These are phyloP conservation scores for Blomia tropicalis DNA, from an alignment of 2,888 invertebrate species.

Conservation along the genomic window DNA sequence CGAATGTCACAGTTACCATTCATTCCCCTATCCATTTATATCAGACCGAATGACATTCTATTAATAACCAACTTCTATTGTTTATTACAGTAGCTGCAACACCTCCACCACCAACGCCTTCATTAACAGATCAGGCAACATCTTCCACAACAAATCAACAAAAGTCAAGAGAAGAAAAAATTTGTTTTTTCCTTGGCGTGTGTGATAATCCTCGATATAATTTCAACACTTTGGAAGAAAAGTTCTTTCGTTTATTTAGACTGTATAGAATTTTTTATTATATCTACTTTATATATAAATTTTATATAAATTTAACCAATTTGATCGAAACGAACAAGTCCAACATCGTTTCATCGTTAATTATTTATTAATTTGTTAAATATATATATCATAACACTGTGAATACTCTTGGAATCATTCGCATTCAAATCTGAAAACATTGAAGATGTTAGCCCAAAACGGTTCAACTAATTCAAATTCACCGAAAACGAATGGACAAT, in stretches of 20 bases:
- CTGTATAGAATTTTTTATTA: neutral
- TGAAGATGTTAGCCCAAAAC: constrained; percentile 18
- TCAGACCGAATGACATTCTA: too few species aligned
- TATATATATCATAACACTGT: neutral
- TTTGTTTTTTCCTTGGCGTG: too few species aligned
- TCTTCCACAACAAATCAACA: too few species aligned
- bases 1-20: too few species aligned
- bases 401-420: neutral
- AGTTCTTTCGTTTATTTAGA: neutral
- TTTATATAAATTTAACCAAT: neutral
- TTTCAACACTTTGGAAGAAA: too few species aligned
- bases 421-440: neutral
- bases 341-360: neutral
- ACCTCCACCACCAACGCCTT: too few species aligned
- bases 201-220: too few species aligned
- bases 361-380: neutral
- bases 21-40: too few species aligned
- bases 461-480: constrained; percentile 5
- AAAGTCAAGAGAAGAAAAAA: too few species aligned
- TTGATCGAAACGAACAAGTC: neutral
- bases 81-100: too few species aligned
- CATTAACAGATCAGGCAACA: too few species aligned
- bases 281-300: neutral
- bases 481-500: constrained; percentile 8
- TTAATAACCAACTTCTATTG: too few species aligned